These are phyloP conservation scores for Seriola rivoliana DNA, from an alignment of 2,113 vertebrate genomes.

Conservation along the genomic window DNA sequence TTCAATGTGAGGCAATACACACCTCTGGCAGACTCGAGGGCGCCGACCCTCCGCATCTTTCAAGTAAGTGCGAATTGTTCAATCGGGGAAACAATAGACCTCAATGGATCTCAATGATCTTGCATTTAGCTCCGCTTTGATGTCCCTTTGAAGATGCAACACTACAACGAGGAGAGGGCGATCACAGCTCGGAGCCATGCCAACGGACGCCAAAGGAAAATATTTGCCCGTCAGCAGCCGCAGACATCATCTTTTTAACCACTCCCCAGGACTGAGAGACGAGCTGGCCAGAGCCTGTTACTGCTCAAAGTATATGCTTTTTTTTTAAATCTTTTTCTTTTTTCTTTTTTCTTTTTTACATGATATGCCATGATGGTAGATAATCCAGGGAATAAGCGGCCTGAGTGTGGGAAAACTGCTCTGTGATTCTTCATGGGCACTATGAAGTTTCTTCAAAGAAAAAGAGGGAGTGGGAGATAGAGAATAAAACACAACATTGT, in stretches of 20 bases:
- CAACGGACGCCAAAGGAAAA: constrained; percentile 47
- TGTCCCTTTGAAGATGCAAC: constrained; percentile 77
- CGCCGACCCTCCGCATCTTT: constrained; percentile 68
- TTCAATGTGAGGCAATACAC: constrained; percentile 66
- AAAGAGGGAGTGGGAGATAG: not conserved
- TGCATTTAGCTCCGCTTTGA: constrained; percentile 77
- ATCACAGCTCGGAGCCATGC: constrained; percentile 36
- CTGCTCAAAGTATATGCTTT: no score
- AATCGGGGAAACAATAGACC: constrained; percentile 69
- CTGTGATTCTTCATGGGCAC: not conserved
- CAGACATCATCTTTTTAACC: not conserved
- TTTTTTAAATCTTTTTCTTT: no score
- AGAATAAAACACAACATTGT: not conserved
- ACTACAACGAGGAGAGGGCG: constrained; percentile 20
- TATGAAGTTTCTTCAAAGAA: not conserved
- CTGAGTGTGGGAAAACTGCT: not conserved
- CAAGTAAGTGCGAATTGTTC: constrained; percentile 72
- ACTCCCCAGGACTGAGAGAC: not conserved
- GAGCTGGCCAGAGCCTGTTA: not conserved
- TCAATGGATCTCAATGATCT: constrained; percentile 78
- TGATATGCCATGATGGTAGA: not conserved
- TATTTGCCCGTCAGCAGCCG: constrained; percentile 53
- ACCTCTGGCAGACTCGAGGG: constrained; percentile 78
- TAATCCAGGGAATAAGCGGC: no score
- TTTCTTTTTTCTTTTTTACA: not conserved